A percentile compares a stretch with the other conserved stretches of the same genome.
Evolutionary conservation across 1,140 invertebrate genomes (phyloP).

Genomic region (Schmidtea mediterranea): DNA sequence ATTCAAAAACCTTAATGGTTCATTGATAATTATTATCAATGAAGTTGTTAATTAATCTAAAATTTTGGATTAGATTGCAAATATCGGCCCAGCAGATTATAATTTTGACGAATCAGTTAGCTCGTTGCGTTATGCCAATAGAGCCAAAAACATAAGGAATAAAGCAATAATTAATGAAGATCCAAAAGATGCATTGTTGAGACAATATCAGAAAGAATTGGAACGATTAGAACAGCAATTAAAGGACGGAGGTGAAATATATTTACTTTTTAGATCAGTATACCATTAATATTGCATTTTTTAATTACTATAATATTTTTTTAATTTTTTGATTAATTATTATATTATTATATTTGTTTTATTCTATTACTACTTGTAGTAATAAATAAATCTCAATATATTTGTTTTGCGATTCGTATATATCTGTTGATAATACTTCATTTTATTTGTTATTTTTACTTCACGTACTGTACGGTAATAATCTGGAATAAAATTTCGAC

Average conservation of each 20-base stretch:
- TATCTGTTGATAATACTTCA: no score
- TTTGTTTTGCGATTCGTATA: no score
- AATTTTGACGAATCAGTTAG: constrained; percentile 94
- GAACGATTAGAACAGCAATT: constrained; percentile 60
- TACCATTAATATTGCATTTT: not conserved
- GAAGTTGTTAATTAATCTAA: no score
- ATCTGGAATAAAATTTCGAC: no score
- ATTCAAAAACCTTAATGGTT: constrained; percentile 70
- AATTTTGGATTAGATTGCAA: constrained; percentile 51
- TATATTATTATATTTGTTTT: no score
- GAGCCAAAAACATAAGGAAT: constrained; percentile 91
- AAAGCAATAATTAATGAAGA: constrained; percentile 83
- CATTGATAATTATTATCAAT: constrained; percentile 1
- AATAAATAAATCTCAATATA: no score
- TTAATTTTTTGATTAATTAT: constrained; percentile 1
- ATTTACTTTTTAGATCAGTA: not conserved
- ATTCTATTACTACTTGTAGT: no score
- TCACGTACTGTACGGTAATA: no score
- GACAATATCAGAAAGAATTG: constrained; percentile 85
- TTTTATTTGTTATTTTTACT: no score
- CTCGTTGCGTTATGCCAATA: constrained; percentile 75
- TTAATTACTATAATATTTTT: not conserved
- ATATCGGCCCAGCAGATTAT: constrained; percentile 70
- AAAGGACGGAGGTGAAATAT: constrained; percentile 32
- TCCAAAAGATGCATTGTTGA: constrained; percentile 75